Percentiles rank a stretch among this genome's conserved stretches.
Evolutionary conservation across 1,140 invertebrate genomes (phyloP).

Genomic region (Cyclina sinensis): DNA sequence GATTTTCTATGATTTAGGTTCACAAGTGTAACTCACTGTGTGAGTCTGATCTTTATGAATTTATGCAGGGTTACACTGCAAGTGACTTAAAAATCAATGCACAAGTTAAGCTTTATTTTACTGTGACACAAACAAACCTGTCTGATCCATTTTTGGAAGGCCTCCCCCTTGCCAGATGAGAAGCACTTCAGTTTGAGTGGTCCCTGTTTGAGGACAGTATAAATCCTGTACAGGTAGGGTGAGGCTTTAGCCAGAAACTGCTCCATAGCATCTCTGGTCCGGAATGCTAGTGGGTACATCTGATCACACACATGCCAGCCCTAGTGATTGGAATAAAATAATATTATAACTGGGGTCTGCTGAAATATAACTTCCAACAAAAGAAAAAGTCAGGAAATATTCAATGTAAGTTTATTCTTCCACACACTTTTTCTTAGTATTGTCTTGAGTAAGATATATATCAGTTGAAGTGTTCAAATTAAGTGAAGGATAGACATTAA

Average conservation of each 20-base stretch:
- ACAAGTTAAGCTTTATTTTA: no score
- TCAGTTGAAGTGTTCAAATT: not conserved
- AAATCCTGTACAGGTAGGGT: slow-evolving; percentile 79
- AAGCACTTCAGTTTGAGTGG: slow-evolving; percentile 80
- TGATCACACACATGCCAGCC: slow-evolving; percentile 80
- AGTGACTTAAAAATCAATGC: not conserved
- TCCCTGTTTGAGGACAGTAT: slow-evolving; percentile 80
- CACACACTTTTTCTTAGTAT: not conserved
- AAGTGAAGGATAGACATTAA: not conserved
- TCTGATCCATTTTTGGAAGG: slow-evolving; percentile 78
- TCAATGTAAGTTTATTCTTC: no score
- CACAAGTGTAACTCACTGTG: no score
- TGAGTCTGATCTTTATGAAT: no score
- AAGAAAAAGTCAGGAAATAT: no score
- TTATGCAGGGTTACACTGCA: no score
- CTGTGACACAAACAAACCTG: slow-evolving; percentile 70
- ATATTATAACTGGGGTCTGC: no score
- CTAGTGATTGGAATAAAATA: no score
- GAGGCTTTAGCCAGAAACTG: slow-evolving; percentile 73
- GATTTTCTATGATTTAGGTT: no score
- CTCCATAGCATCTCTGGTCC: slow-evolving; percentile 73
- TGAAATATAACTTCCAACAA: no score
- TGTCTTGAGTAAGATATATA: not conserved
- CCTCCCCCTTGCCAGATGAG: slow-evolving; percentile 71
- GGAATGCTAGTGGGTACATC: slow-evolving; percentile 67